Conservation (phyloP, 2,797 vertebrate genomes). For the Galaxias olidus region DNA sequence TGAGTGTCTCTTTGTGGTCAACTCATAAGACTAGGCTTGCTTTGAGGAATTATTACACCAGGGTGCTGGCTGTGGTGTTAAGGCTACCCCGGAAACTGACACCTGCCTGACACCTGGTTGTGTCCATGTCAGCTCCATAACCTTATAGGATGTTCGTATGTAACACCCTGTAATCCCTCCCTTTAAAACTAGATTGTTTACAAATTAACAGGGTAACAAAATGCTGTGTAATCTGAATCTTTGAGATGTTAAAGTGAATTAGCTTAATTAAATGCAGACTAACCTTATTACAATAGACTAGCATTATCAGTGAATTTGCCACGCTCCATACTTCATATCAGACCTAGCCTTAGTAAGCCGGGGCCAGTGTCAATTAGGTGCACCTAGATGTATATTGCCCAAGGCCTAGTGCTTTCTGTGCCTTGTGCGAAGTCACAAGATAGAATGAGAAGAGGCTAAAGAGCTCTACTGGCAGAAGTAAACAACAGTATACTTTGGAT, state of each 20-base stretch:
- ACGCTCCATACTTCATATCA: neutral
- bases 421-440: neutral
- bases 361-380: conserved; percentile 25
- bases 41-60: conserved; percentile 17
- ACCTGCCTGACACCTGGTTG: conserved; percentile 21
- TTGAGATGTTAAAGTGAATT: too few relatives aligned
- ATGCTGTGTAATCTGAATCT: too few relatives aligned
- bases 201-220: neutral
- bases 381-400: conserved; percentile 19
- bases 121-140: conserved; percentile 1
- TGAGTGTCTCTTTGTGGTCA: conserved; percentile 9
- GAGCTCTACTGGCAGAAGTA: too few relatives aligned
- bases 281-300: conserved; percentile 1
- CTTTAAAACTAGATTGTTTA: neutral
- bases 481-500: too few relatives aligned
- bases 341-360: neutral
- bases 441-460: neutral
- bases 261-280: too few relatives aligned
- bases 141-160: conserved; percentile 6
- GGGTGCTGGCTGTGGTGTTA: conserved; percentile 10
- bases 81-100: conserved; percentile 37
- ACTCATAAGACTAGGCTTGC: conserved; percentile 11
- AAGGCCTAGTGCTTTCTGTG: neutral
- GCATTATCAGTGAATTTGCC: conserved; percentile 23
- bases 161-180: neutral